A percentile compares a stretch with the other conserved stretches of the same genome.
Conservation (phyloP, 2,888 invertebrate species). For the Scaptomyza polygonia region DNA sequence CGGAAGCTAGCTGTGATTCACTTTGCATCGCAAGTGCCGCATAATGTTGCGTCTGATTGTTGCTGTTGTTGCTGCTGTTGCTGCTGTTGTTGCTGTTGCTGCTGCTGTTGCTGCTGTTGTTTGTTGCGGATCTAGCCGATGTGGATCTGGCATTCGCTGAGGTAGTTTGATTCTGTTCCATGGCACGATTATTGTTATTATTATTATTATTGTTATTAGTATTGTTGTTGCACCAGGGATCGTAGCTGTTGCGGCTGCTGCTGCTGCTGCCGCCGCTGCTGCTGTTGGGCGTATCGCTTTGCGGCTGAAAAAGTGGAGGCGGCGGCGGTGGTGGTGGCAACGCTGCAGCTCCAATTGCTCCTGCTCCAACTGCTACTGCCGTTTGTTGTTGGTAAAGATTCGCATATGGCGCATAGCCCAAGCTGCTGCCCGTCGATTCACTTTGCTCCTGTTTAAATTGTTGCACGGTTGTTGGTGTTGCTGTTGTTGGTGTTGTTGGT, state of each 20-base stretch:
- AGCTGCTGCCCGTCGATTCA: slow-evolving; percentile 40
- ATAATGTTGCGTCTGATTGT: slow-evolving; percentile 61
- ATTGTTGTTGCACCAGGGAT: slow-evolving; percentile 41
- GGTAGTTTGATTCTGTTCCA: slow-evolving; percentile 67
- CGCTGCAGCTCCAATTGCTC: slow-evolving; percentile 3
- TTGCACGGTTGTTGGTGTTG: slow-evolving; percentile 20
- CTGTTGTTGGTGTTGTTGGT: not conserved
- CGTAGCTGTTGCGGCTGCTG: slow-evolving; percentile 29
- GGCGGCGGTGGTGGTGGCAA: slow-evolving; percentile 52
- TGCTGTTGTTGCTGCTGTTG: slow-evolving; percentile 21
- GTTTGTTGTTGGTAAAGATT: slow-evolving; percentile 78
- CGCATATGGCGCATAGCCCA: slow-evolving; percentile 63
- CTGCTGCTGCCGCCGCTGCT: slow-evolving; percentile 21
- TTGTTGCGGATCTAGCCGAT: slow-evolving; percentile 21
- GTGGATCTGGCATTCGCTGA: slow-evolving; percentile 47
- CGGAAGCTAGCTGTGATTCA: slow-evolving; percentile 79
- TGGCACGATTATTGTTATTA: slow-evolving; percentile 54
- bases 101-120: slow-evolving; percentile 25
- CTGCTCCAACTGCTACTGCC: slow-evolving; percentile 4
- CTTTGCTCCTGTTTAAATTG: slow-evolving; percentile 79
- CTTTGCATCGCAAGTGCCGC: slow-evolving; percentile 81
- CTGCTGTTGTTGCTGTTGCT: slow-evolving; percentile 34
- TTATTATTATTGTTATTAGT: slow-evolving; percentile 8
- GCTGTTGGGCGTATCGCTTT: slow-evolving; percentile 30
- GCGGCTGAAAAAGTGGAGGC: slow-evolving; percentile 71